These are phyloP conservation scores for Automeris io DNA, from an alignment of 2,888 invertebrate species.

Conservation along the genomic window DNA sequence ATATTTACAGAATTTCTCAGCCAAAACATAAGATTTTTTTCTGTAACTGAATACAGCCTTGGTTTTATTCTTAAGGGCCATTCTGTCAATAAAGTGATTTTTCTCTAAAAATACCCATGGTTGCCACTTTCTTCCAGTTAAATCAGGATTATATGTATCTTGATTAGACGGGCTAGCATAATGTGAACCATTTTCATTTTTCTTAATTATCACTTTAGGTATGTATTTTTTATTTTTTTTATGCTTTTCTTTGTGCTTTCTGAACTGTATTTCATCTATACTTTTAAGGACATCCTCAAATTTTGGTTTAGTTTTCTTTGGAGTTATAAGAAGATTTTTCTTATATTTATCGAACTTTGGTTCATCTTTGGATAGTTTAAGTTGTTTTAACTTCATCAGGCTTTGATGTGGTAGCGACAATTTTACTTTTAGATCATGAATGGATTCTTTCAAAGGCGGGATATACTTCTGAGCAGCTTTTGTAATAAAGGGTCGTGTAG, in stretches of 20 bases:
- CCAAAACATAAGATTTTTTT: constrained; percentile 53
- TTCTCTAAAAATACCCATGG: constrained; percentile 71
- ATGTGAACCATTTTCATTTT: constrained; percentile 63
- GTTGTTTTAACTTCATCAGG: constrained; percentile 56
- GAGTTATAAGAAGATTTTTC: constrained; percentile 27
- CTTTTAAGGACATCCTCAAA: constrained; percentile 74
- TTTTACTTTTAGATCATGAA: constrained; percentile 62
- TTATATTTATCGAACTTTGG: constrained; percentile 40
- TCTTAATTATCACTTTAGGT: constrained; percentile 72
- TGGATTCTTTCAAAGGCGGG: constrained; percentile 59
- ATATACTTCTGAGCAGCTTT: constrained; percentile 74
- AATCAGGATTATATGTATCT: constrained; percentile 54
- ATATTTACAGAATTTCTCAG: constrained; percentile 62
- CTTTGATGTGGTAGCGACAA: constrained; percentile 62
- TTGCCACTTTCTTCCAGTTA: constrained; percentile 72
- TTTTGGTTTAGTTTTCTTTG: constrained; percentile 64
- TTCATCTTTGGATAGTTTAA: constrained; percentile 56
- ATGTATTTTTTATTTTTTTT: constrained; percentile 53
- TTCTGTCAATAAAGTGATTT: constrained; percentile 63
- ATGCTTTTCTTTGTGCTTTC: constrained; percentile 56
- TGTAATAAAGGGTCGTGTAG: constrained; percentile 54
- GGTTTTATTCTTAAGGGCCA: constrained; percentile 56
- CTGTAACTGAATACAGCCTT: constrained; percentile 59
- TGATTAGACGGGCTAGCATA: constrained; percentile 57
- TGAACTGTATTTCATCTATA: constrained; percentile 67